Base-by-base conservation (phyloP, 1,140 invertebrate genomes). In the Tachypleus tridentatus region DNA sequence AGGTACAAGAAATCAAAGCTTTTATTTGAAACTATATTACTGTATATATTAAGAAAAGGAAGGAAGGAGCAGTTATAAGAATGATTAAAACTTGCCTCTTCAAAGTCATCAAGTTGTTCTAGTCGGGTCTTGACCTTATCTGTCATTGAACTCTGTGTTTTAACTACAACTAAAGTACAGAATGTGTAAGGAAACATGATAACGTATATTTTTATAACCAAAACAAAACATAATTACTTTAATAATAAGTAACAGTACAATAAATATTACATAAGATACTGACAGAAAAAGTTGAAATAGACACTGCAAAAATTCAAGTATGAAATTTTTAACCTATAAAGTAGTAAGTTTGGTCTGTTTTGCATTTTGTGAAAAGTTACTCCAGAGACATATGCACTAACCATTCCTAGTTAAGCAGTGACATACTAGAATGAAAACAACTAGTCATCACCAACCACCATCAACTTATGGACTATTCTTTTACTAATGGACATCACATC, bases 101-200 rank as follows among this genome's bases (percentile, higher is more conserved):
- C 93, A 80, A 94, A 91, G 72, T 94, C 89, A 82, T 97, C 93
- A 58, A 97, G 77, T 76, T 97, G 93, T 76, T 97, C 92, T 61
- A 97, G 76, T 58, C 92, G 83, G 74, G 88, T 89, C 77, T 89
- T 88, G 0, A 96, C 88, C 80, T 93, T 93, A 74, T 95, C 91
- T 64, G 88, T 86, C n/a, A 89, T 82, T 61, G 77, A 80, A 57
- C 84, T 86, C 72, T 87, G 85, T 51, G 86, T 82, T 77, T 87
- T 91, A 53, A 91, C 86, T 70, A 86, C 78, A 70, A 86, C 85
- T 86, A 74, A 71, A 80, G 80, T 75, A 62, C 64, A 50, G 66
- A 65, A 61, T 65, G 60, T 48, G 62, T 67, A 64, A 51, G 57
- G 61, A 57, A 60, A 64, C 62, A 60, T 61, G 49, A 49, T 47